Base-by-base conservation (phyloP, 2,797 vertebrate genomes). In the Melanogrammus aeglefinus region DNA sequence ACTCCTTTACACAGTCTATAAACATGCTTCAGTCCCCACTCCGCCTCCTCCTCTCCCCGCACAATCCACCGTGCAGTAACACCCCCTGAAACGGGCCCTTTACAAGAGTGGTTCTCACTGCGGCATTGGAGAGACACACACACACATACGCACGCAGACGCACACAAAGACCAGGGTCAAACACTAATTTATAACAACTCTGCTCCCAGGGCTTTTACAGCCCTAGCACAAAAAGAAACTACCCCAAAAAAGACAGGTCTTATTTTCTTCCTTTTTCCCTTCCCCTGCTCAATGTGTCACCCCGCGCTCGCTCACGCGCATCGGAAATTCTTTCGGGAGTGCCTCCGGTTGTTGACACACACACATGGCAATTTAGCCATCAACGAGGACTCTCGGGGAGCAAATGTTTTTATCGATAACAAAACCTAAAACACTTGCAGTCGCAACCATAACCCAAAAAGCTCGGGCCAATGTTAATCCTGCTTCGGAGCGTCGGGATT, bases 1-100 rank as follows among this genome's bases (percentile, higher is more conserved):
- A 96, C 94, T 96, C 94, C 95, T 95, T 95, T 95, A 95, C 94
- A 96, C 95, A 96, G 95, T 96, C 96, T 96, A 96, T 96, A 96
- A 97, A 96, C 95, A 95, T 94, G 95, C 95, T 94, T 94, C 89
- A 36, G 90, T 93, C 91, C 77, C 91, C 18, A 87, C 51, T 57
- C 51, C 51, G 16, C 51, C 51, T 57, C 51, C 51, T 57, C 51
- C 51, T 57, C 51, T 18, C 18, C 16, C 51, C 18, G 51, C 51
- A 57, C 94, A 94, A 96, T 96, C 95, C 95, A 96, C 94, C 90
- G 93, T 87, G 78, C 87, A 79, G 87, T 94, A 94, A 95, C 94
- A 94, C 88, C 33, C 51, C 77, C 91, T 93, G 90, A 96, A 94
- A 94, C 89, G 86, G 81, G 78, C 82, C 88, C 91, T 91, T 90